Conservation (phyloP, 2,113 vertebrate species). For the Ailuropoda melanoleuca region DNA sequence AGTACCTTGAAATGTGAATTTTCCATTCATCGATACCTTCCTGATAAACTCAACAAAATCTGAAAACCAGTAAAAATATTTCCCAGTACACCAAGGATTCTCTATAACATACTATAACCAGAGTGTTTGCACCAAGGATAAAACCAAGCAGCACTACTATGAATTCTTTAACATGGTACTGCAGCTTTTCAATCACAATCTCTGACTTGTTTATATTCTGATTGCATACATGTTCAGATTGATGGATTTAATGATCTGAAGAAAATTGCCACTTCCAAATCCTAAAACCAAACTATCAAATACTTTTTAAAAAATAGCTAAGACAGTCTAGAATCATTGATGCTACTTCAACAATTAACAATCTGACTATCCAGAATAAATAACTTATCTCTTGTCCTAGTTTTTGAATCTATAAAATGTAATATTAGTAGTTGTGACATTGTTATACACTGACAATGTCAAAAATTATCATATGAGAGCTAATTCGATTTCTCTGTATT, state of each 20-base stretch:
- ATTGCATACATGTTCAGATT: not conserved
- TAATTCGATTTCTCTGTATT: not conserved
- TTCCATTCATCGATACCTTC: not conserved
- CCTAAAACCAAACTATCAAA: not conserved
- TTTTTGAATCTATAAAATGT: not conserved
- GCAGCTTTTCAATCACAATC: not conserved
- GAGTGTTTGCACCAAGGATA: rapidly evolving
- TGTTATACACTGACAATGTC: not conserved
- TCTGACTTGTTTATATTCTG: not conserved
- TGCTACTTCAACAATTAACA: not conserved
- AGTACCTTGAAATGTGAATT: not conserved
- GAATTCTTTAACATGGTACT: not conserved
- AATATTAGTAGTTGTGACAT: not conserved
- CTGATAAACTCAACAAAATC: not conserved
- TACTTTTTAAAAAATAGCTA: not conserved
- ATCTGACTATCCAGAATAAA: not conserved
- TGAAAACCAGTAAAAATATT: not conserved
- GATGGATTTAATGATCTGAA: not conserved
- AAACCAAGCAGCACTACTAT: not conserved
- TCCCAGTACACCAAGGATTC: not conserved
- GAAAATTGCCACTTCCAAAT: not conserved
- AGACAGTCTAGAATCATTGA: not conserved
- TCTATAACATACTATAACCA: not conserved
- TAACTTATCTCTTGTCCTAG: not conserved
- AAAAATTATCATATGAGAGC: not conserved